Percentiles rank a stretch among this genome's conserved stretches.
These are phyloP conservation scores for Esperia sulphurella DNA, from an alignment of 2,888 invertebrate species.

Conservation along the genomic window DNA sequence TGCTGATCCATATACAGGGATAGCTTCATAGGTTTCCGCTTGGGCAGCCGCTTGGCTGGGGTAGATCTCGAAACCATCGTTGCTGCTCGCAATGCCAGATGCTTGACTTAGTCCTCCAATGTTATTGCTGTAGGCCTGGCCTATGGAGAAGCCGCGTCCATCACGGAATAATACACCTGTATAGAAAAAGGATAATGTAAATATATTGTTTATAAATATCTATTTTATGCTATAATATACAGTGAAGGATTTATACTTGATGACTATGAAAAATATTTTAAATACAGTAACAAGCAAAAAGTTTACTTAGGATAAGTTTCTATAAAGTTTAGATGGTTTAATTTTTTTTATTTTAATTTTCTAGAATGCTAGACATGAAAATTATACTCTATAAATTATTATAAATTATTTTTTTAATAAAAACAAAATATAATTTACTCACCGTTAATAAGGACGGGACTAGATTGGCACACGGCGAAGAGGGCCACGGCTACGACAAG, in stretches of 20 bases:
- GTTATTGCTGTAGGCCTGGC: constrained; percentile 45
- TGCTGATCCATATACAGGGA: constrained; percentile 26
- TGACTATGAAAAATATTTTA: too few relatives aligned
- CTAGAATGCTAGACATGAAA: too few relatives aligned
- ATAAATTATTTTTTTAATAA: too few relatives aligned
- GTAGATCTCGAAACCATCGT: constrained; percentile 29
- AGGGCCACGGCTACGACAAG: constrained; percentile 54
- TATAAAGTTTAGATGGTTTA: neutral
- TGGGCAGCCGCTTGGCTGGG: constrained; percentile 45
- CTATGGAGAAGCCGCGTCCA: constrained; percentile 51
- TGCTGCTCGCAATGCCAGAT: constrained; percentile 41
- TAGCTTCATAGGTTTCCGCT: constrained; percentile 35
- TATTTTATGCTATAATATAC: too few relatives aligned
- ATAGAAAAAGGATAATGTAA: neutral
- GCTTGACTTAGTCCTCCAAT: constrained; percentile 40
- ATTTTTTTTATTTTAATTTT: too few relatives aligned
- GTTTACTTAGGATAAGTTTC: too few relatives aligned
- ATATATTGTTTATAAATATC: too few relatives aligned
- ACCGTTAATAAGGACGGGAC: constrained; percentile 60
- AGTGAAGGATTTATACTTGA: too few relatives aligned
- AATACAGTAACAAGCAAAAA: too few relatives aligned
- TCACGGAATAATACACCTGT: constrained; percentile 53
- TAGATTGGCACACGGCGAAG: constrained; percentile 53
- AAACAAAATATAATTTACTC: constrained; percentile 22
- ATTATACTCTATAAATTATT: too few relatives aligned